phyloP scores from a whole-genome alignment of 2,797 vertebrate genomes.

The Cyclura pinguis region DNA sequence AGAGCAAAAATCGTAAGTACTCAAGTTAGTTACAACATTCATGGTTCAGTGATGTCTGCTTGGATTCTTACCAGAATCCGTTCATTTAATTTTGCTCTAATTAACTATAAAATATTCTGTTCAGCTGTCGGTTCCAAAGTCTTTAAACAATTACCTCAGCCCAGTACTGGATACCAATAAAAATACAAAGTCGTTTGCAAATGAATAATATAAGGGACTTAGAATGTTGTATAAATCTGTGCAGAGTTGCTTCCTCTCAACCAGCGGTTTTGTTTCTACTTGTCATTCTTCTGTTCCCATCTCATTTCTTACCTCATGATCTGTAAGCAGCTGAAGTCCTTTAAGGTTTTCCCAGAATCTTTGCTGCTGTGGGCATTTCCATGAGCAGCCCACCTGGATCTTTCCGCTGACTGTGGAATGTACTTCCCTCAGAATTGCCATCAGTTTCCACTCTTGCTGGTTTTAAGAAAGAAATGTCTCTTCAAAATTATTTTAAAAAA shows the following conservation, averaged over 20 bases:
- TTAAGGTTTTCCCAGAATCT: background rate
- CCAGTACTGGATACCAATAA: background rate
- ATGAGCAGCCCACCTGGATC: background rate
- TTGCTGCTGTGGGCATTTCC: background rate
- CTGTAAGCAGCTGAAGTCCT: background rate
- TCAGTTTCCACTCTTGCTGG: too few relatives aligned
- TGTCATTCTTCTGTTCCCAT: background rate
- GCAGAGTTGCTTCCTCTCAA: background rate
- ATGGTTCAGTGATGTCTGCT: background rate
- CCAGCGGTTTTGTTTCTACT: background rate
- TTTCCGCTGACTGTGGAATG: background rate
- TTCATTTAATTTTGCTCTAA: background rate
- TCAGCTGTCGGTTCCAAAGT: background rate
- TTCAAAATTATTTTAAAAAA: too few relatives aligned
- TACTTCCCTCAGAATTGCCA: too few relatives aligned
- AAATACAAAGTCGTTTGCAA: background rate
- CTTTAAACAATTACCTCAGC: background rate
- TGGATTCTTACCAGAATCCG: background rate
- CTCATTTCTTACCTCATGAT: background rate
- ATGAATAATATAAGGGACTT: background rate
- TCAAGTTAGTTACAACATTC: background rate
- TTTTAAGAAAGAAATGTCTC: too few relatives aligned
- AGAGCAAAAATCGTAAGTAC: too few relatives aligned
- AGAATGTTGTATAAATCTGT: background rate
- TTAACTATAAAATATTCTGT: background rate